Percentiles rank a stretch among this genome's conserved stretches.
Evolutionary conservation across 2,113 vertebrate genomes (phyloP).

Genomic region (Alectura lathami): DNA sequence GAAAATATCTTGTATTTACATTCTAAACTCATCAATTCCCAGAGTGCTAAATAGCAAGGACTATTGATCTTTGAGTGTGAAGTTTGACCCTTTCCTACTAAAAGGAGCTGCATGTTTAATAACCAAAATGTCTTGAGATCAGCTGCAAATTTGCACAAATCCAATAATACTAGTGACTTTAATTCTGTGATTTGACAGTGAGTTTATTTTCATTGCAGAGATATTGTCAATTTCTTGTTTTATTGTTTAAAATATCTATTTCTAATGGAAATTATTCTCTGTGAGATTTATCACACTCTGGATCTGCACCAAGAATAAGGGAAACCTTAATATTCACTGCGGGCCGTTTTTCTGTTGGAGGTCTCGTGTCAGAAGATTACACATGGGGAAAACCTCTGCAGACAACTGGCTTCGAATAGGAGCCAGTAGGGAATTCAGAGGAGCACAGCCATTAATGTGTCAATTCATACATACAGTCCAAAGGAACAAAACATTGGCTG

Average conservation of each 20-base stretch:
- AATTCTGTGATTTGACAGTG: background rate
- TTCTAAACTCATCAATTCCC: background rate
- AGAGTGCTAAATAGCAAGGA: background rate
- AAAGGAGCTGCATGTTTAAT: background rate
- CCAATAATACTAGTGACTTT: background rate
- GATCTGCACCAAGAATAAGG: background rate
- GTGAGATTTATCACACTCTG: background rate
- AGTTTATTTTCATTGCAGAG: background rate
- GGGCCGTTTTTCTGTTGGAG: background rate
- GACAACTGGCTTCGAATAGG: background rate
- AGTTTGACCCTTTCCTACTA: background rate
- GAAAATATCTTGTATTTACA: background rate
- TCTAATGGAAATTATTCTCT: background rate
- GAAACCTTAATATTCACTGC: background rate
- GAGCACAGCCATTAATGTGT: background rate
- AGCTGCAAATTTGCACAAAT: background rate
- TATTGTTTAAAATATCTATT: background rate
- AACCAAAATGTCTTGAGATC: background rate
- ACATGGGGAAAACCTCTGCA: background rate
- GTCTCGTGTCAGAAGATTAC: background rate
- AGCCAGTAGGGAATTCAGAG: background rate
- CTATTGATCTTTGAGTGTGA: background rate
- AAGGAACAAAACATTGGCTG: background rate
- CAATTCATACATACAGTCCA: background rate
- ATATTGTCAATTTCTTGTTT: background rate